Conservation (phyloP, 92 coral and sea anemone species). For the Parazoanthus atlanticus region DNA sequence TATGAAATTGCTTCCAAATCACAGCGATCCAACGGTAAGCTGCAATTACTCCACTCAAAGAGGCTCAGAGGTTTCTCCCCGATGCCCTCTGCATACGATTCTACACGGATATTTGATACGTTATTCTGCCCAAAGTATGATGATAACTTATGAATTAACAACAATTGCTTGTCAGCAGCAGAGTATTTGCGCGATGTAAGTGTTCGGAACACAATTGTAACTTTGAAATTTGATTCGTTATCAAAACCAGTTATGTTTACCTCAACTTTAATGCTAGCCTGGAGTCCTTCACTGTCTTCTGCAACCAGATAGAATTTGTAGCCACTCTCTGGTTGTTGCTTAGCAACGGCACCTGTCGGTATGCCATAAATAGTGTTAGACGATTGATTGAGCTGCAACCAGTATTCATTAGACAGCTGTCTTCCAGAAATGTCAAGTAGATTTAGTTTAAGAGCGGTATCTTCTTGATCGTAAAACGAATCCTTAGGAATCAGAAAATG, state of each 20-base stretch:
- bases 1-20: slow-evolving; percentile 33
- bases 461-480: slow-evolving; percentile 20
- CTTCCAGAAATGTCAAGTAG: slow-evolving; percentile 10
- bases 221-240: slow-evolving; percentile 8
- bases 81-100: slow-evolving; percentile 40
- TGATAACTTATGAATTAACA: slow-evolving; percentile 37
- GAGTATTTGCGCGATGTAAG: not conserved
- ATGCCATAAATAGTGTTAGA: slow-evolving; percentile 21
- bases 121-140: slow-evolving; percentile 39
- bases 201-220: slow-evolving; percentile 13
- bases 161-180: not conserved
- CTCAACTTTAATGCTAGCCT: not conserved
- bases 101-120: slow-evolving; percentile 31
- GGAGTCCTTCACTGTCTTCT: slow-evolving; percentile 34
- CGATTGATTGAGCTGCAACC: slow-evolving; percentile 5
- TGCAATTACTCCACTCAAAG: slow-evolving; percentile 36
- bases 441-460: not conserved
- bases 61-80: slow-evolving; percentile 36
- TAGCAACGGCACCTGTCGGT: slow-evolving; percentile 46
- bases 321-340: slow-evolving; percentile 41
- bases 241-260: slow-evolving; percentile 18
- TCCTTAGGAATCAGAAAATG: not conserved
- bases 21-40: slow-evolving; percentile 33
- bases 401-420: not conserved
- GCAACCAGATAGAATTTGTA: slow-evolving; percentile 45